Percentiles rank a stretch among this genome's conserved stretches.
Conservation (phyloP, 1,140 invertebrate genomes). For the Acromyrmex heyeri region DNA sequence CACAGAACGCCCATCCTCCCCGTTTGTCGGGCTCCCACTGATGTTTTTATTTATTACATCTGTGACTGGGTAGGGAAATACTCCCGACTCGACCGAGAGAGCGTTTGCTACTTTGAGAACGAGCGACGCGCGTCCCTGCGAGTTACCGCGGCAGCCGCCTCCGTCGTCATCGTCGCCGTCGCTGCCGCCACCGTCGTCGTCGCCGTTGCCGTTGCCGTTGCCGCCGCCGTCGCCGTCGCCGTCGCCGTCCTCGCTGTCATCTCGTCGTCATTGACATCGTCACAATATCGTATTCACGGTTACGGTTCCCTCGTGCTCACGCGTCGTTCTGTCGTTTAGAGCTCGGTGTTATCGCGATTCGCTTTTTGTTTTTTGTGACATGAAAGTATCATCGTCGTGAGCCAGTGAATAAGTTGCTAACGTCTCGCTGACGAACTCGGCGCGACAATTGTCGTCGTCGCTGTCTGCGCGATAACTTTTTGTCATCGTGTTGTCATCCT, state of each 20-base stretch:
- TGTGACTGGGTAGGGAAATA: constrained; percentile 88
- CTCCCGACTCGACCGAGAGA: constrained; percentile 87
- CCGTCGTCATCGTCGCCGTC: constrained; percentile 68
- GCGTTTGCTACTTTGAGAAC: constrained; percentile 87
- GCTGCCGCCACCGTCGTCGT: constrained; percentile 45
- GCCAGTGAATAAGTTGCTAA: constrained; percentile 36
- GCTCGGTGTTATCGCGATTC: constrained; percentile 13
- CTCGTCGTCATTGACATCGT: constrained; percentile 16
- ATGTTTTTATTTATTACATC: constrained; percentile 91
- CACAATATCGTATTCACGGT: constrained; percentile 25
- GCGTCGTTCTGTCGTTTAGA: neutral
- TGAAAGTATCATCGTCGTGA: constrained; percentile 29
- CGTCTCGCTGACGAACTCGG: constrained; percentile 14
- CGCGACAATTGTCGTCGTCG: constrained; percentile 1
- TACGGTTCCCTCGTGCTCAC: constrained; percentile 37
- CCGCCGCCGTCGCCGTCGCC: neutral
- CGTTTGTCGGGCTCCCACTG: constrained; percentile 84
- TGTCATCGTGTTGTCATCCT: neutral
- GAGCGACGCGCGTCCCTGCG: constrained; percentile 86
- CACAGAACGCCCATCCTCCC: constrained; percentile 81
- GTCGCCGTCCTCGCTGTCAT: constrained; percentile 34
- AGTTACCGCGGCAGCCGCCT: constrained; percentile 82
- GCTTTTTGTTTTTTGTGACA: constrained; percentile 40
- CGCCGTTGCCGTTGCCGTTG: neutral
- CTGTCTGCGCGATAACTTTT: neutral